Conservation (phyloP, 2,113 vertebrate species). For the Eulemur rufifrons region DNA sequence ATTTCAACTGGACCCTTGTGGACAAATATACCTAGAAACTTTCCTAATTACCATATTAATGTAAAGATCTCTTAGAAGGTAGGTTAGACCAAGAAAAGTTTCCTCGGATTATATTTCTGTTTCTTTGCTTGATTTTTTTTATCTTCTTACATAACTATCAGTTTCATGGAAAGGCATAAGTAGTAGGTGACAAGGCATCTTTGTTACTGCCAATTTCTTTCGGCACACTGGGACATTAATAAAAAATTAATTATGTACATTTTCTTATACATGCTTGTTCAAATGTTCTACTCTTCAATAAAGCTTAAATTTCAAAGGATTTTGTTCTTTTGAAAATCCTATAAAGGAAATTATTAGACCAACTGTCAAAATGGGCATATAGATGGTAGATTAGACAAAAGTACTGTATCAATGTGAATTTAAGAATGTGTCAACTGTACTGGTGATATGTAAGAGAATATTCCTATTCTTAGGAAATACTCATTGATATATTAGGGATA, state of each 20-base stretch:
- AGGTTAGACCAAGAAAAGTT: not conserved
- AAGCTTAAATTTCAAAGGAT: not conserved
- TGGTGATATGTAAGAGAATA: not conserved
- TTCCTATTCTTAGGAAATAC: not conserved
- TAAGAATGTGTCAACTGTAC: not conserved
- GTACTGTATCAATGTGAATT: not conserved
- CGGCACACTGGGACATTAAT: not conserved
- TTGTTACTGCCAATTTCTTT: not conserved
- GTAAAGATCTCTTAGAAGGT: not conserved
- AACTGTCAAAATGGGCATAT: not conserved
- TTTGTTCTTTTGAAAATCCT: constrained; percentile 30
- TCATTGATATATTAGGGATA: not conserved
- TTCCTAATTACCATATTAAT: not conserved
- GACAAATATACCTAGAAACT: not conserved
- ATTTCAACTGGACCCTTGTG: not conserved
- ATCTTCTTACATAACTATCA: not conserved
- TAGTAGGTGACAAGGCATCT: not conserved
- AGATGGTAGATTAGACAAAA: not conserved
- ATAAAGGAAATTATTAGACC: not conserved
- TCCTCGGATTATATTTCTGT: not conserved
- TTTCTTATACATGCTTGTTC: not conserved
- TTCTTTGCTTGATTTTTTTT: not conserved
- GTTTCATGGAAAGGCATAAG: not conserved
- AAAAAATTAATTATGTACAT: not conserved
- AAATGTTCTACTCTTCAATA: not conserved